phyloP scores from a whole-genome alignment of 2,113 vertebrate species.

The Ceyx margarethae region DNA sequence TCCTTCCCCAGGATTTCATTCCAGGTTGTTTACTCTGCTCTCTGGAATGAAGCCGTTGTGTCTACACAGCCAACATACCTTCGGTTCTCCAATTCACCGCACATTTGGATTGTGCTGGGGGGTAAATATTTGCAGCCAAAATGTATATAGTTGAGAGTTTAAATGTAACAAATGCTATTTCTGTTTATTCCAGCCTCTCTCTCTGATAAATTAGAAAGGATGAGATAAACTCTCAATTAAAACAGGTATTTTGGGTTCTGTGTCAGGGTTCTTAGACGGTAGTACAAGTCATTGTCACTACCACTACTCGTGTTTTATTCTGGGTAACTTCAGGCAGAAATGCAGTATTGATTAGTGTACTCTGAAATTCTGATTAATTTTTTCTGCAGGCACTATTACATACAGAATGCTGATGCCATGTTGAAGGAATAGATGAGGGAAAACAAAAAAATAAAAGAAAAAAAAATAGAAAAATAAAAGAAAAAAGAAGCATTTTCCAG shows the following conservation, averaged over 20 bases:
- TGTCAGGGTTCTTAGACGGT: background rate
- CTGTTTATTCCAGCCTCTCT: background rate
- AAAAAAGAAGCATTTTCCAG: background rate
- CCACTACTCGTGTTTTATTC: background rate
- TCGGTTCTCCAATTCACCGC: slow-evolving; percentile 72
- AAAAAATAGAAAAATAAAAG: too few species aligned
- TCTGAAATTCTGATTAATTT: background rate
- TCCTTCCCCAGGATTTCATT: slow-evolving; percentile 26
- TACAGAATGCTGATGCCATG: background rate
- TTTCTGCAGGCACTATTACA: background rate
- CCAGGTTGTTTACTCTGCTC: slow-evolving; percentile 56
- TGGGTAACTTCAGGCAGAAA: background rate
- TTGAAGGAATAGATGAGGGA: background rate
- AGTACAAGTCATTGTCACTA: background rate
- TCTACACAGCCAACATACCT: slow-evolving; percentile 71
- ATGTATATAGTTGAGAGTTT: slow-evolving; percentile 5
- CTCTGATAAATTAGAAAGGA: background rate
- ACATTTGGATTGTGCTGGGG: slow-evolving; percentile 63
- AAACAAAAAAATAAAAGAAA: background rate
- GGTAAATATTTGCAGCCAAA: slow-evolving; percentile 66
- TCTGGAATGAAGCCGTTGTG: slow-evolving; percentile 72
- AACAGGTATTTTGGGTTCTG: background rate
- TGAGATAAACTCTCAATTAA: background rate
- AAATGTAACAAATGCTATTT: slow-evolving; percentile 53
- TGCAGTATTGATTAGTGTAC: background rate